Base-by-base conservation (phyloP, 2,113 vertebrate genomes). In the Melanerpes formicivorus region DNA sequence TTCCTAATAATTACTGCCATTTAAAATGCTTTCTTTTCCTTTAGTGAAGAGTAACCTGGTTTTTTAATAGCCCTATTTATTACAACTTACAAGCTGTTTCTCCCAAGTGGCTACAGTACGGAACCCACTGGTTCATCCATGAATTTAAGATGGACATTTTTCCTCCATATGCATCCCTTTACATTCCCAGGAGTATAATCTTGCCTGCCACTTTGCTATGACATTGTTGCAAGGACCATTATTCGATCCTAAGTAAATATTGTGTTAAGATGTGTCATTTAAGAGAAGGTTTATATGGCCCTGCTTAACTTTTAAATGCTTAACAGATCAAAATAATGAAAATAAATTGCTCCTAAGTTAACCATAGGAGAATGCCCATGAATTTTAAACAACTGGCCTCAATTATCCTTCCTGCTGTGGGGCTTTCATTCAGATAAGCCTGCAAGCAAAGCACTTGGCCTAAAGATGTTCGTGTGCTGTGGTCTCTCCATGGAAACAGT, bases 401-500 rank as follows among this genome's bases (percentile, higher is more conserved):
- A 65, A 91, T 95, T 93, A 81, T 95, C 73, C 87, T 62, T 90
- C 91, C 91, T 88, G 72, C 81, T 30, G 72, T 69, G 87, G 73
- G 72, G 79, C 91, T 78, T 93, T 87, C 93, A 91, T 92, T 93
- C 87, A 87, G 87, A 94, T 95, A 93, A 96, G 89, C 90, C 93
- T 88, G 87, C 91, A 95, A 44, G 95, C 62, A 84, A 91, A 86
- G 91, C 80, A 62, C 76, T 95, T 96, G 94, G 94, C 93, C 95
- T 95, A 88, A 91, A 95, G 96, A 90, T 92, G 91, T 93, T 93
- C 83, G 15, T 96, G 8, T 90, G 91, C 94, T 91, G 82, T 96
- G 90, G 90, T 94, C 93, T 96, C 96, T 96, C 96, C 93, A 95
- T 95, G 96, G 96, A 96, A 96, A 96, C 93, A 90, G 87, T 42